Percentiles rank a stretch among this genome's conserved stretches.
Conservation (phyloP, 2,797 vertebrate genomes). For the Cetoscarus ocellatus region DNA sequence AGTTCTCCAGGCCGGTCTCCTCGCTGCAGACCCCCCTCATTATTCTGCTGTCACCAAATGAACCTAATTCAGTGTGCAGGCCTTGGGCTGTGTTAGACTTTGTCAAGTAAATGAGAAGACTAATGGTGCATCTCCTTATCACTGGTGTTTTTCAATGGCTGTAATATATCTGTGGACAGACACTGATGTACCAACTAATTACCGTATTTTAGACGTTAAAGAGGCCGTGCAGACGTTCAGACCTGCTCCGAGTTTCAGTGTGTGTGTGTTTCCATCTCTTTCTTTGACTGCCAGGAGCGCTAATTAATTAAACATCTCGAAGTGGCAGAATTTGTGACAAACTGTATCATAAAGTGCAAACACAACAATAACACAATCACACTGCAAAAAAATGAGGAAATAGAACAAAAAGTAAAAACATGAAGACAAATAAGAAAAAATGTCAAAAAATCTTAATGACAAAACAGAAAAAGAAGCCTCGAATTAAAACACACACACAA, state of each 20-base stretch:
- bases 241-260: conserved; percentile 29
- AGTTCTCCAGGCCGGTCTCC: conserved; percentile 18
- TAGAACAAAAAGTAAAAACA: too few relatives aligned
- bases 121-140: conserved; percentile 80
- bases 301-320: conserved; percentile 46
- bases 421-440: too few relatives aligned
- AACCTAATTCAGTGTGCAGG: conserved; percentile 64
- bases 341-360: background rate
- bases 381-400: too few relatives aligned
- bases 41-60: conserved; percentile 59
- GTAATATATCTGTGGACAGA: conserved; percentile 75
- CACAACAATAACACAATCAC: too few relatives aligned
- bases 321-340: conserved; percentile 17
- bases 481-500: too few relatives aligned
- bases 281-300: conserved; percentile 34
- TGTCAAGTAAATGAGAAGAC: conserved; percentile 80
- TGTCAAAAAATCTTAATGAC: too few relatives aligned
- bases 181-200: conserved; percentile 75
- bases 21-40: conserved; percentile 44
- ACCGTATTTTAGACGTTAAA: conserved; percentile 60
- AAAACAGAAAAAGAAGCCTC: too few relatives aligned
- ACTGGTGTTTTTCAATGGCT: conserved; percentile 68
- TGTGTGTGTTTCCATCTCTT: conserved; percentile 35
- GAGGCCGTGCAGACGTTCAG: conserved; percentile 48
- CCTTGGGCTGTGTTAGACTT: conserved; percentile 70